Evolutionary conservation across 2,113 vertebrate species (phyloP), one percentile per base, ranked within the genome.

Genomic region (Argyrosomus japonicus): DNA sequence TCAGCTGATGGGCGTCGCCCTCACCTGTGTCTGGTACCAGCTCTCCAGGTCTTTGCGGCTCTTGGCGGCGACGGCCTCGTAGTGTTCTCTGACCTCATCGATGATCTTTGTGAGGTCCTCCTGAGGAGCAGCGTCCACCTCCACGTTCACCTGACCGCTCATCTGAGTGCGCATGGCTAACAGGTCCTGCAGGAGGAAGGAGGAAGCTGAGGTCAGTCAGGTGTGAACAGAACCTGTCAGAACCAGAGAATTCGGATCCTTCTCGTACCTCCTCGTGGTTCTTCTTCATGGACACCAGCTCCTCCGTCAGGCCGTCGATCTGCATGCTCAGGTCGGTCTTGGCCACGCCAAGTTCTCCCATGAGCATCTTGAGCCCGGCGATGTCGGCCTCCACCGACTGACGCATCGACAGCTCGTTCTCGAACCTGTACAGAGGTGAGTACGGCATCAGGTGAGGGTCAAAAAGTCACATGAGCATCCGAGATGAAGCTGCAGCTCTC

Each of bases 341-440:
- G 73, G 90, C 75, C 60, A 93, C 21, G 2, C 85, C 93, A 77
- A 96, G 61, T 13, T 95, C 95, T 0, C 94, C 95, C 86, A 96
- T 81, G 79, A 95, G 81, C 50, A 82, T 61, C 77, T 85, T 94
- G 60, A 97, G 83, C 0, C 96, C 95, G 0, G 94, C 93, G 87
- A 95, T 97, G 29, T 98, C 97, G 0, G 94, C 77, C 91, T 97
- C 97, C 88, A 97, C 97, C 0, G 94, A 96, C 93, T 95, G 8
- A 4, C 95, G 94, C 93, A 97, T 89, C 13, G 82, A 85, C 93
- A 96, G 84, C 91, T 97, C 97, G 0, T 92, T 93, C 92, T 97
- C 96, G 0, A 88, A 97, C 93, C 97, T 98, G 84, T 3, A 19
- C 60, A 43, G 17, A 6, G 23, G 1, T 51, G 13, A 12, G 3